These are phyloP conservation scores for Blomia tropicalis DNA, from an alignment of 2,888 invertebrate genomes.

Conservation along the genomic window DNA sequence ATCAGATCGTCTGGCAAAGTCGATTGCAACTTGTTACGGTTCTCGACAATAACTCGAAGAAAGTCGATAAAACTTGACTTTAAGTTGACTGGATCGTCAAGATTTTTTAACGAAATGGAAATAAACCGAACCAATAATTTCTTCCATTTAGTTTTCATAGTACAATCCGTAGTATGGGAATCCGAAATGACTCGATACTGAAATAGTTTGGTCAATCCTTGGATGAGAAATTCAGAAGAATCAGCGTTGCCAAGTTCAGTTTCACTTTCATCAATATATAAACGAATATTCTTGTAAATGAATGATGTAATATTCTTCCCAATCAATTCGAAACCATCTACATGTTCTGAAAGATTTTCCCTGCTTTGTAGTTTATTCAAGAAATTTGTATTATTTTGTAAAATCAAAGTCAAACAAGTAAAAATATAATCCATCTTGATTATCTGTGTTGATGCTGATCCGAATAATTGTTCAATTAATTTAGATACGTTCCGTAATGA, in stretches of 20 bases:
- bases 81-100: neutral
- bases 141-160: constrained; percentile 18
- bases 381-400: neutral
- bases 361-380: neutral
- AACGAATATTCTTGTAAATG: neutral
- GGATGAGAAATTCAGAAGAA: constrained; percentile 1
- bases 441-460: neutral
- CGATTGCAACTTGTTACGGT: constrained; percentile 1
- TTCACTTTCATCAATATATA: neutral
- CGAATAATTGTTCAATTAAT: neutral
- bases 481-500: neutral
- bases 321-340: neutral
- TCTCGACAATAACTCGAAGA: neutral
- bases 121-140: constrained; percentile 16
- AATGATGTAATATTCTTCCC: neutral
- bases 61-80: constrained; percentile 15
- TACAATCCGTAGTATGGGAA: neutral
- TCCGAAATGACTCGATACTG: neutral
- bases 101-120: neutral
- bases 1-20: constrained; percentile 13
- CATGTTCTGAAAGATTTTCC: neutral
- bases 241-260: neutral
- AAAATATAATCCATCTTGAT: neutral
- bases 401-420: neutral
- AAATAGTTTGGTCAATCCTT: constrained; percentile 14